Conservation (phyloP, 2,888 invertebrate species). For the Salpingus planirostris region DNA sequence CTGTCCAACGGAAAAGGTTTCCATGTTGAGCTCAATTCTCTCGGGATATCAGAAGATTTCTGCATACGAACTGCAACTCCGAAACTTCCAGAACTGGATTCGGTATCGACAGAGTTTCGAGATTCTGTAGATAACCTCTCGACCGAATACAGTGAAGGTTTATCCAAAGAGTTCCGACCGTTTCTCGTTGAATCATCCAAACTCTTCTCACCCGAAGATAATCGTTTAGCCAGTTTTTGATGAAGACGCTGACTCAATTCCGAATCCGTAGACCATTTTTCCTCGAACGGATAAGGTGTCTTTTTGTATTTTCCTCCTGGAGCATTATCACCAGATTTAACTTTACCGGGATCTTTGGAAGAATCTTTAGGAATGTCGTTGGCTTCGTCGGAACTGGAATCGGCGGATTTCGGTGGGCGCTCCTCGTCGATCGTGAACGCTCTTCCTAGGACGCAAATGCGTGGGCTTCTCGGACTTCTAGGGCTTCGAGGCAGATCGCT, state of each 20-base stretch:
- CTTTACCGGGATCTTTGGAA: too few relatives aligned
- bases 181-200: conserved; percentile 36
- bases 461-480: conserved; percentile 37
- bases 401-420: conserved; percentile 25
- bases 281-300: conserved; percentile 40
- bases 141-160: conserved; percentile 32
- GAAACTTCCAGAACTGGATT: conserved; percentile 65
- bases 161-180: too few relatives aligned
- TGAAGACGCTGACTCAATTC: conserved; percentile 38
- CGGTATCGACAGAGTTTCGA: conserved; percentile 63
- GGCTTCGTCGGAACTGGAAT: conserved; percentile 32
- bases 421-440: conserved; percentile 42
- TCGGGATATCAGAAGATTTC: conserved; percentile 49
- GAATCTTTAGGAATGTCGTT: conserved; percentile 36
- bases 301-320: conserved; percentile 28
- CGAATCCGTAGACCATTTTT: conserved; percentile 42
- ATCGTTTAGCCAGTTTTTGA: conserved; percentile 36
- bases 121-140: conserved; percentile 52
- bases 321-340: too few relatives aligned
- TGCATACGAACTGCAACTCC: conserved; percentile 55
- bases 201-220: conserved; percentile 36
- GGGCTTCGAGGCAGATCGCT: conserved; percentile 30
- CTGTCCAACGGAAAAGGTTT: conserved; percentile 76
- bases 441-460: conserved; percentile 39
- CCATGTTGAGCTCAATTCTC: conserved; percentile 73